A percentile compares a stretch with the other conserved stretches of the same genome.
Evolutionary conservation across 1,140 invertebrate genomes (phyloP).

Genomic region (Saxidomus purpurata): DNA sequence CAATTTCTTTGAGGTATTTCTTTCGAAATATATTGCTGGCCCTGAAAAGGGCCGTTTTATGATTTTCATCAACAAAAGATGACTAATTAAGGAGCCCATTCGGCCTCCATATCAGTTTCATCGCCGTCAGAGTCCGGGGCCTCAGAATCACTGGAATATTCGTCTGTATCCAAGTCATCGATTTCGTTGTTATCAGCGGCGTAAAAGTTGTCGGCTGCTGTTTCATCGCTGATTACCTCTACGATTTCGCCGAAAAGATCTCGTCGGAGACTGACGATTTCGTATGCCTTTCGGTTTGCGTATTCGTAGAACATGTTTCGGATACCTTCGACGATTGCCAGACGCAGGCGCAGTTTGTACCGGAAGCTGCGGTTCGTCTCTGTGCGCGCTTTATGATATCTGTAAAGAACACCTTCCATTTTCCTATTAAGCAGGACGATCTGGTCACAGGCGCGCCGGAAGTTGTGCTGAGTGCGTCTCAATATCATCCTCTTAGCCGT

Average conservation of each 20-base stretch:
- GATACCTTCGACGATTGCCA: constrained; percentile 81
- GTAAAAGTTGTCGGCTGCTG: constrained; percentile 2
- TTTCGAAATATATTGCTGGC: constrained; percentile 39
- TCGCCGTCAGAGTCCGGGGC: neutral
- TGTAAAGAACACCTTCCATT: constrained; percentile 75
- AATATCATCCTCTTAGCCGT: constrained; percentile 52
- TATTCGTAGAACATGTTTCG: constrained; percentile 83
- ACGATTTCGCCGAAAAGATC: constrained; percentile 72
- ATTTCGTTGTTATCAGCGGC: constrained; percentile 34
- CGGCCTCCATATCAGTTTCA: neutral
- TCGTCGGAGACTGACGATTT: constrained; percentile 75
- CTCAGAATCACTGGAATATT: neutral
- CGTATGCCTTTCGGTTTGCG: constrained; percentile 78
- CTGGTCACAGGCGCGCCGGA: constrained; percentile 80
- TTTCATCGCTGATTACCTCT: constrained; percentile 68
- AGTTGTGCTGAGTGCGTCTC: constrained; percentile 70
- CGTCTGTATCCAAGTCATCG: neutral
- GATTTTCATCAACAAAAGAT: neutral
- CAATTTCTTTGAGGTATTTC: neutral
- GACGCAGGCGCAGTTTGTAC: constrained; percentile 78
- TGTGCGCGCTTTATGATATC: constrained; percentile 78
- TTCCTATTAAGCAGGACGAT: constrained; percentile 79
- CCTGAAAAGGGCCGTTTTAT: constrained; percentile 53
- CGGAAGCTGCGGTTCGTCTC: constrained; percentile 77
- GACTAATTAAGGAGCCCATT: neutral